Conservation (phyloP, 1,140 invertebrate genomes). For the Hypothenemus hampei region DNA sequence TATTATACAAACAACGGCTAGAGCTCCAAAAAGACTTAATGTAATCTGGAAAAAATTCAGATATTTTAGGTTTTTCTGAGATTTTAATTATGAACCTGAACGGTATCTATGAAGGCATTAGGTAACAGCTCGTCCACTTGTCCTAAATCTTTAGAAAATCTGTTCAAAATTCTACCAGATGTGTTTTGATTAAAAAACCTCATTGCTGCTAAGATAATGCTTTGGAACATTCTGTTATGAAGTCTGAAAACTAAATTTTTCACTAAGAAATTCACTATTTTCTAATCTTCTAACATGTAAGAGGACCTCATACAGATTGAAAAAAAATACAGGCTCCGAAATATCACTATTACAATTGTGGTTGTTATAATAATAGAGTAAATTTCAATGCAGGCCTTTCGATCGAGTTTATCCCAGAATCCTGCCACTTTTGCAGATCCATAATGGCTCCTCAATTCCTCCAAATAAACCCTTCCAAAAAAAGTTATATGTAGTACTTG, state of each 20-base stretch:
- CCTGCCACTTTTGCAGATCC: constrained; percentile 9
- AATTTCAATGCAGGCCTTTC: constrained; percentile 38
- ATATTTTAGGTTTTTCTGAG: background rate
- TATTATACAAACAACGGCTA: constrained; percentile 41
- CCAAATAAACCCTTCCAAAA: constrained; percentile 34
- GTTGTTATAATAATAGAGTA: constrained; percentile 56
- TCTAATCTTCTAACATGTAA: constrained; percentile 38
- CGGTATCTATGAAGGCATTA: constrained; percentile 30
- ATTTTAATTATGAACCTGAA: constrained; percentile 14
- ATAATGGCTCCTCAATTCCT: constrained; percentile 24
- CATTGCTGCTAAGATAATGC: constrained; percentile 55
- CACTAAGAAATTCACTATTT: background rate
- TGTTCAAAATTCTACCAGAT: constrained; percentile 51
- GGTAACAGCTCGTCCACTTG: constrained; percentile 42
- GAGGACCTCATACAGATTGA: constrained; percentile 39
- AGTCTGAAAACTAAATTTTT: constrained; percentile 38
- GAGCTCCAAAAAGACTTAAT: constrained; percentile 36
- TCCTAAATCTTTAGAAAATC: constrained; percentile 55
- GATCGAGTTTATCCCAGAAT: constrained; percentile 18
- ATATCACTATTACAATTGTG: constrained; percentile 53
- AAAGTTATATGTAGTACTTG: too few relatives aligned
- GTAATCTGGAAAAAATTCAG: constrained; percentile 5
- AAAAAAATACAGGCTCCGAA: constrained; percentile 38
- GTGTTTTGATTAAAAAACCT: constrained; percentile 57
- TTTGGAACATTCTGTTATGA: constrained; percentile 62